Evolutionary conservation across 2,888 invertebrate species (phyloP).

Genomic region (Fissipunctia ypsillon): DNA sequence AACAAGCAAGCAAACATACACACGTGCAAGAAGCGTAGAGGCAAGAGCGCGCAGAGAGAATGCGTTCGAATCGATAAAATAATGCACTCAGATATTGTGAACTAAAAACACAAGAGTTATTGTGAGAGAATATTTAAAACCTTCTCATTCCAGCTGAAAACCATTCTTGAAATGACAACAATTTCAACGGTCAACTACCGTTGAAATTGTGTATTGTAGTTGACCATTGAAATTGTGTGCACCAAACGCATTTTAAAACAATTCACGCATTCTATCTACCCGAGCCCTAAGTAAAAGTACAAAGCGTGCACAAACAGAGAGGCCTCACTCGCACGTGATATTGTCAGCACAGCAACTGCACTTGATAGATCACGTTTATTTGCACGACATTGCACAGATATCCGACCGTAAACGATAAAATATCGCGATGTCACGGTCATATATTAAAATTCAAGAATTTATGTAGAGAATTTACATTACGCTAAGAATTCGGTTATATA

Average conservation of each 20-base stretch:
- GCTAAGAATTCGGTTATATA: background rate
- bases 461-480: background rate
- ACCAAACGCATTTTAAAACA: background rate
- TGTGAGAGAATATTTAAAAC: background rate
- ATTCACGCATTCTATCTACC: constrained; percentile 16
- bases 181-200: no score
- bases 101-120: background rate
- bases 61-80: constrained; percentile 5
- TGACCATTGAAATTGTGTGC: background rate
- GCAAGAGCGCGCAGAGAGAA: constrained; percentile 13
- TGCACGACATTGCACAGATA: constrained; percentile 15
- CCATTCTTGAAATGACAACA: background rate
- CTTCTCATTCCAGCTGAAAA: background rate
- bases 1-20: constrained; percentile 24
- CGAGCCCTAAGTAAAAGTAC: constrained; percentile 29
- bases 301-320: constrained; percentile 52
- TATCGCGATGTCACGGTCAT: constrained; percentile 10
- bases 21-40: constrained; percentile 38
- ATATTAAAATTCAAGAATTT: constrained; percentile 2
- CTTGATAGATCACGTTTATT: constrained; percentile 43
- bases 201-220: no score
- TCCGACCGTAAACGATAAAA: constrained; percentile 29
- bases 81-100: background rate
- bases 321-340: constrained; percentile 39
- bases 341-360: constrained; percentile 50